Evolutionary conservation across 2,888 invertebrate species (phyloP), one percentile per base, ranked within the genome.

Genomic region (Esperia sulphurella): DNA sequence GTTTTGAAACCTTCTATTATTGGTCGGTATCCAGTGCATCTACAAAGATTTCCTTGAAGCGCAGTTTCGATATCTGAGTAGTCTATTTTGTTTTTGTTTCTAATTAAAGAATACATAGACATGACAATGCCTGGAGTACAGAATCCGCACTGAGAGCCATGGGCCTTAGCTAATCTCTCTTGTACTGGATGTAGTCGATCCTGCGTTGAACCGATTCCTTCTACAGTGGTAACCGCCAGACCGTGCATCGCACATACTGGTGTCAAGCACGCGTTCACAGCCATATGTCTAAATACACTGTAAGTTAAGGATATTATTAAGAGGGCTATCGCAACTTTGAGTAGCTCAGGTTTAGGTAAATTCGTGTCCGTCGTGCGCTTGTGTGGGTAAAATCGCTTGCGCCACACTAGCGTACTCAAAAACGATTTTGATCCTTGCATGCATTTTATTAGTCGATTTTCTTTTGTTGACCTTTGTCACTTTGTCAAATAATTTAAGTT

Each of bases 111-210:
- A 68, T 98, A 98, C 97, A 98, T 97, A 0, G 98, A 97, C 98
- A 98, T 98, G 0, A 98, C 96, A 54, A 98, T 97, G 29, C 98
- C 98, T 0, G 98, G 98, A 0, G 98, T 98, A 65, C 97, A 98
- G 76, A 97, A 98, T 0, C 98, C 98, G 73, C 98, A 98, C 79
- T 98, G 98, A 0, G 97, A 96, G 0, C 98, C 98, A 69, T 98
- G 97, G 0, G 96, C 92, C 82, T 95, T 95, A 0, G 97, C 97
- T 55, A 98, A 92, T 57, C 96, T 90, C 68, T 96, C 96, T 85
- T 97, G 97, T 0, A 95, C 95, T 0, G 97, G 95, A 79, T 97
- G 97, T 21, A 97, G 86, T 51, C 91, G 92, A 1, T 93, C 93
- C 76, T 91, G 92, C 0, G 94, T 94, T 46, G 94, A 95, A 3